Evolutionary conservation across 2,797 vertebrate genomes (phyloP), one percentile per base, ranked within the genome.

Genomic region (Mus caroli): DNA sequence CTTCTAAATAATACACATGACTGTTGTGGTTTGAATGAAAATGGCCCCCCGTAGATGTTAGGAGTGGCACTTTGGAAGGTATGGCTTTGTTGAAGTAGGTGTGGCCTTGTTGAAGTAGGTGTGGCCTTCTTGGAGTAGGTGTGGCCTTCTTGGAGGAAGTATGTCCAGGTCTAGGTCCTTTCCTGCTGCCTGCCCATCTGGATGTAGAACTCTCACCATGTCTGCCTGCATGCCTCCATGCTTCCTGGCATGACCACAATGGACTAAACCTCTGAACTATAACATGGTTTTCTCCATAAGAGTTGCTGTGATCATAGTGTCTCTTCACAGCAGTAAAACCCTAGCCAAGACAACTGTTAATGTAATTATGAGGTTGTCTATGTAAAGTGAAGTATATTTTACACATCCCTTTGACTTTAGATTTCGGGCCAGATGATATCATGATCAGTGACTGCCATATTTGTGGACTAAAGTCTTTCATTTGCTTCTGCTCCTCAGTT

Each of bases 381-480:
- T 85, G 40, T 80, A 91, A 93, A 94, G 54, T 79, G 28, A 90
- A 88, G 34, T 91, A 22, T 50, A 6, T 83, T 93, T 89, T 62
- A 6, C 37, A 52, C n/a, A 84, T 87, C 52, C 90, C 58, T 54
- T 80, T 14, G 6, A 24, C 43, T 77, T 92, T 10, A 43, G 56
- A 43, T 77, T 78, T 54, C n/a, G 77, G 26, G 43, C 46, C 60
- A 92, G 93, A 89, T 60, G 24, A 52, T 34, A 15, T 92, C 89
- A 95, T 87, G 40, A 60, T 83, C 92, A 60, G 43, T 6, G 79
- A n/a, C 37, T 54, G 19, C n/a, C 9, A 6, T 17, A 20, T 77
- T 80, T 71, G 22, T 40, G 71, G 89, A 37, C 76, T 88, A 78
- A 88, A 31, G 0, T 52, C 77, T 92, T 82, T 86, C 24, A 2